Evolutionary conservation across 2,113 vertebrate genomes (phyloP).

Genomic region (Hemibagrus wyckioides): DNA sequence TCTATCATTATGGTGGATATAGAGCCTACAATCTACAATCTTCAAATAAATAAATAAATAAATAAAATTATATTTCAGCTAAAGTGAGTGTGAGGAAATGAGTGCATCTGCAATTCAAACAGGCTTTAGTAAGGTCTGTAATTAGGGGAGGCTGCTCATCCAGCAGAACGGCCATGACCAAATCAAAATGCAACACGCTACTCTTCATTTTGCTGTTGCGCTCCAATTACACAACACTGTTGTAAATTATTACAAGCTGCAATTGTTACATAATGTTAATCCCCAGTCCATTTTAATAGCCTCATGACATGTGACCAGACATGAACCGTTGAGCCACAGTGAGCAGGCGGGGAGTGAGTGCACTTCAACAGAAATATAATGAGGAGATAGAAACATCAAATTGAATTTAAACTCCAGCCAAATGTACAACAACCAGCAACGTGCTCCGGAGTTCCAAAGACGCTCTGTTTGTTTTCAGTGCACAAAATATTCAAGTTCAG

Average conservation of each 20-base stretch:
- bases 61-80: background rate
- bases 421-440: background rate
- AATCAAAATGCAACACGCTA: slow-evolving; percentile 29
- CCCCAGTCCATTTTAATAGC: background rate
- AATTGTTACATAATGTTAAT: slow-evolving; percentile 32
- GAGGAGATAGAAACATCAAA: background rate
- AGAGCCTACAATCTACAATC: background rate
- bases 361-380: slow-evolving; percentile 2
- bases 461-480: background rate
- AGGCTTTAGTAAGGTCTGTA: background rate
- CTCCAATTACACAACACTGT: slow-evolving; percentile 25
- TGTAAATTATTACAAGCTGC: slow-evolving; percentile 36
- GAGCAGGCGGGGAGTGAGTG: background rate
- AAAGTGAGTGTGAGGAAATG: background rate
- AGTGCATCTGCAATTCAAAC: background rate
- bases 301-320: background rate
- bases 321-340: background rate
- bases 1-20: background rate
- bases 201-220: slow-evolving; percentile 5
- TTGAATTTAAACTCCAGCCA: background rate
- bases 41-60: no score
- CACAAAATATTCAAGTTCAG: slow-evolving; percentile 7
- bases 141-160: slow-evolving; percentile 3
- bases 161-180: background rate
- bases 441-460: background rate